Conservation (phyloP, 2,113 vertebrate genomes). For the Labeo catla region DNA sequence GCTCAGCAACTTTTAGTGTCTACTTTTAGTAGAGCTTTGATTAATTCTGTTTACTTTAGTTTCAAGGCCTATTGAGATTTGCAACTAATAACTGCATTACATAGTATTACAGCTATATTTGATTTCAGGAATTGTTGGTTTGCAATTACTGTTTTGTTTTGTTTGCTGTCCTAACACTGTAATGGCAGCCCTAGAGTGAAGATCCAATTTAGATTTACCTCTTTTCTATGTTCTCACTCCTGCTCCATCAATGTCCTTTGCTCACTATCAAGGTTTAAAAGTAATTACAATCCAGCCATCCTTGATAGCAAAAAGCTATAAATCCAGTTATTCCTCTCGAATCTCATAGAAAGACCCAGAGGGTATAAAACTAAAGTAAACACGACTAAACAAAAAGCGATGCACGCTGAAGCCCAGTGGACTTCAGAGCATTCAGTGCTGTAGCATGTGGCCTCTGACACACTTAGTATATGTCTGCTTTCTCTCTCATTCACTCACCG, state of each 20-base stretch:
- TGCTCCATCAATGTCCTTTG: constrained; percentile 50
- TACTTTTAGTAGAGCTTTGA: neutral
- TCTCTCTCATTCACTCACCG: neutral
- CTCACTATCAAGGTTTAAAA: constrained; percentile 48
- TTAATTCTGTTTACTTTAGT: neutral
- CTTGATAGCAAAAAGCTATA: constrained; percentile 48
- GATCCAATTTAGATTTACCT: constrained; percentile 79
- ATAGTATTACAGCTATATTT: constrained; percentile 6
- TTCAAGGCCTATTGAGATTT: neutral
- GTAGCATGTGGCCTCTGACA: neutral
- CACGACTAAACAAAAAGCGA: neutral
- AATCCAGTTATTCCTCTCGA: constrained; percentile 6
- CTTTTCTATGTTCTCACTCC: neutral
- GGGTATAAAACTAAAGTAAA: constrained; percentile 23
- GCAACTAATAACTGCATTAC: neutral
- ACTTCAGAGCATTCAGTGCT: neutral
- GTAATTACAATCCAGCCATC: constrained; percentile 56
- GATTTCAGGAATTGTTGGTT: neutral
- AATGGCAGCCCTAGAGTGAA: constrained; percentile 65
- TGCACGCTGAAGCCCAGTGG: neutral
- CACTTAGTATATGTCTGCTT: neutral
- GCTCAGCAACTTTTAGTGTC: neutral
- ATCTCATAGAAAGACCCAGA: constrained; percentile 14
- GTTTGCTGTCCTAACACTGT: constrained; percentile 25
- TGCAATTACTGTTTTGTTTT: constrained; percentile 25